These are phyloP conservation scores for Tragelaphus strepsiceros DNA, from an alignment of 2,113 vertebrate species.

Conservation along the genomic window DNA sequence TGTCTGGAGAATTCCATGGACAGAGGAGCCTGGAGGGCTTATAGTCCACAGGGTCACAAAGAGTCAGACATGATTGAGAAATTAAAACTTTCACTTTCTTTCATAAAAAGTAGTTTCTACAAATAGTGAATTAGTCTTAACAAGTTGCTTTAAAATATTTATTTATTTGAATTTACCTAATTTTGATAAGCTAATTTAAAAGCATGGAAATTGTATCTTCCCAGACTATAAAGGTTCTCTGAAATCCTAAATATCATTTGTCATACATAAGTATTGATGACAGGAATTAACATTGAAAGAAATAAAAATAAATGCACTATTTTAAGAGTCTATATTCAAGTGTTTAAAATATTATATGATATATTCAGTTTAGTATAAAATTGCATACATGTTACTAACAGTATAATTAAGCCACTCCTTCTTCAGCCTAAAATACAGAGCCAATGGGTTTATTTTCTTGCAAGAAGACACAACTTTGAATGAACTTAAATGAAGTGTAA, in stretches of 20 bases:
- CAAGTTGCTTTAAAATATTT: background rate
- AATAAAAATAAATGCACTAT: background rate
- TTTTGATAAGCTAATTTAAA: background rate
- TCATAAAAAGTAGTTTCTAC: background rate
- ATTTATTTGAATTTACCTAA: background rate
- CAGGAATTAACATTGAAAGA: background rate
- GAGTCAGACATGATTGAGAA: background rate
- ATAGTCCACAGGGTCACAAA: background rate
- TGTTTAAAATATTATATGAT: background rate
- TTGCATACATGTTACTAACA: background rate
- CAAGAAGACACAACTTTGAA: background rate
- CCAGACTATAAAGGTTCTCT: background rate
- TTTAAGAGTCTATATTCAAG: background rate
- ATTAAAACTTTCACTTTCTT: background rate
- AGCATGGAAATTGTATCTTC: background rate
- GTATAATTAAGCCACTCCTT: background rate
- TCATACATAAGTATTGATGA: background rate
- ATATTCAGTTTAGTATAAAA: background rate
- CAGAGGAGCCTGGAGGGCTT: background rate
- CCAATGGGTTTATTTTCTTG: background rate
- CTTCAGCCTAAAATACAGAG: background rate
- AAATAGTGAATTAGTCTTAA: background rate
- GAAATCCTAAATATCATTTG: background rate
- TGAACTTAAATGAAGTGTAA: conserved; percentile 5
- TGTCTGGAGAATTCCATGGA: background rate